Evolutionary conservation across 2,797 vertebrate species (phyloP), one percentile per base, ranked within the genome.

Genomic region (Silurus aristotelis): DNA sequence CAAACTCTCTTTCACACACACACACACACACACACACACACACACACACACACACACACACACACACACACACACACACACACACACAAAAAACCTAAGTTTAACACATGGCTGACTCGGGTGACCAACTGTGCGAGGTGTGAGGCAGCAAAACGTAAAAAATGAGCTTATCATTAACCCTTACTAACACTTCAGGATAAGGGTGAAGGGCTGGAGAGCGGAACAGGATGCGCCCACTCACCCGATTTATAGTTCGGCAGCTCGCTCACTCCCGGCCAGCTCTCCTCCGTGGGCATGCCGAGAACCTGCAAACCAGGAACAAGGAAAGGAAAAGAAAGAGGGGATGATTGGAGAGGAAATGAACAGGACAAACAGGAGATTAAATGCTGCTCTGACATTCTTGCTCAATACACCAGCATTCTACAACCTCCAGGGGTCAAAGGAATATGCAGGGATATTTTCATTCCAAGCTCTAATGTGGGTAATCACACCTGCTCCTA

Each of bases 241-340:
- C 97, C 96, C 95, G 95, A 93, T 67, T 94, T 95, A 87, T 95
- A 97, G 87, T 91, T 96, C 15, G 95, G 95, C 71, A 98, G 92
- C 78, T 94, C 94, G 68, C 94, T 95, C 91, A 98, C 92, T 89
- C 96, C 97, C 79, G 96, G 95, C 97, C 97, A 98, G n/a, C 80
- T 95, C 48, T 96, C 94, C 87, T 98, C 96, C 9, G 93, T 94
- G 71, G 97, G 96, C 17, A 96, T 87, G 0, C 96, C 96, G 83
- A 97, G 81, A 5, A 97, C 95, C 97, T 98, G 89, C 17, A 58
- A 12, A 82, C 27, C 25, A 96, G 96, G 80, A 2, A 97, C 94
- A 96, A 97, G 89, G 76, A 38, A 38, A 31, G 90, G 88, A 19
- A 87, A 87, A 89, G 61, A 90, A 64, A 25, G 89, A 87, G 20